Evolutionary conservation across 2,113 vertebrate species (phyloP).

Genomic region (Pavo muticus): DNA sequence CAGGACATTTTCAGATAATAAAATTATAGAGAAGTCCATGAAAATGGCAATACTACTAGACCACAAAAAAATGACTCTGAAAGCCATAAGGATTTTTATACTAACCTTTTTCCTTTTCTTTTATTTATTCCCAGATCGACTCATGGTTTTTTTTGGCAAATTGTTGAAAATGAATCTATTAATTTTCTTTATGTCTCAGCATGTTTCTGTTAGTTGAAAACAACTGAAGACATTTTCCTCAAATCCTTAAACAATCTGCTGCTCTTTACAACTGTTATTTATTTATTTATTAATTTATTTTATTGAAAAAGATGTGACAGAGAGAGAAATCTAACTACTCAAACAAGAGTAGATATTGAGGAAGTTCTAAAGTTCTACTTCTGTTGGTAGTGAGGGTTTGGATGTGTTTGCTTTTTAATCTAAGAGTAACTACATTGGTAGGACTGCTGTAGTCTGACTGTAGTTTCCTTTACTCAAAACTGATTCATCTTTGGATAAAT

Average conservation of each 20-base stretch:
- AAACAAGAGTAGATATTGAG: neutral
- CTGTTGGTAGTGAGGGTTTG: neutral
- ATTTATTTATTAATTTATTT: neutral
- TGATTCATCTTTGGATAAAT: neutral
- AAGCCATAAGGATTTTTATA: neutral
- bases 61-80: neutral
- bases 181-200: neutral
- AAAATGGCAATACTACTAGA: neutral
- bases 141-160: neutral
- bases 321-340: neutral
- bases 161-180: neutral
- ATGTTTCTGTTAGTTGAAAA: neutral
- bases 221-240: neutral
- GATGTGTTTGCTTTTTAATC: neutral
- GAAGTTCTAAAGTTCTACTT: neutral
- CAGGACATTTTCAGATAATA: neutral
- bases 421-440: neutral
- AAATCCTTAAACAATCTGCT: neutral
- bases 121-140: neutral
- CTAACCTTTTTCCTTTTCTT: too few relatives aligned
- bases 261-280: neutral
- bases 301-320: neutral
- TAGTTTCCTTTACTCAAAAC: neutral
- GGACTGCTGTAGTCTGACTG: rapidly evolving
- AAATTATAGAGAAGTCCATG: neutral